phyloP scores from a whole-genome alignment of 2,888 invertebrate genomes.

The Carabus problematicus region DNA sequence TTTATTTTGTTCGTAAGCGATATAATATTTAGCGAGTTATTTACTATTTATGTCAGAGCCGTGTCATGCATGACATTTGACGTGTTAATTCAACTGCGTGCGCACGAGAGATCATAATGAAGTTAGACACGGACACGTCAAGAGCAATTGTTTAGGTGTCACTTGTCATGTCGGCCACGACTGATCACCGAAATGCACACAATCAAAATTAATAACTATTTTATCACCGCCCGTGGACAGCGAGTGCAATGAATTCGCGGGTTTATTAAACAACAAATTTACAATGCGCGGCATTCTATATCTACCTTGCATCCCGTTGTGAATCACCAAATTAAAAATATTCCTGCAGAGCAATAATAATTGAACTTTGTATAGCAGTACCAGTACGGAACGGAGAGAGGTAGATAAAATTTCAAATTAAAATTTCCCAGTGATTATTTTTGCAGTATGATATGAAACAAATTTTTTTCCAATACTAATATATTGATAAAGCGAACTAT shows the following conservation, averaged over 20 bases:
- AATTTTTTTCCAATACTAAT: too few relatives aligned
- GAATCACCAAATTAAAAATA: too few relatives aligned
- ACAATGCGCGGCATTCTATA: too few relatives aligned
- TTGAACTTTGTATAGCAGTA: too few relatives aligned
- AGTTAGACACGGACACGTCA: conserved; percentile 37
- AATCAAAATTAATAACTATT: conserved; percentile 42
- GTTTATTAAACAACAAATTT: too few relatives aligned
- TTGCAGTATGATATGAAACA: too few relatives aligned
- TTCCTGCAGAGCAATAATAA: too few relatives aligned
- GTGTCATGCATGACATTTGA: conserved; percentile 33
- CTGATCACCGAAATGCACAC: conserved; percentile 22
- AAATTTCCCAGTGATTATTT: too few relatives aligned
- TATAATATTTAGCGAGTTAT: conserved; percentile 40
- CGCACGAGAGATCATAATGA: conserved; percentile 28
- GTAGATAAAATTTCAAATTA: too few relatives aligned
- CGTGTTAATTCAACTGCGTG: conserved; percentile 32
- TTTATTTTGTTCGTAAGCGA: conserved; percentile 24
- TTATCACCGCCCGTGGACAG: conserved; percentile 36
- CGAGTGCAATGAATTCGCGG: not conserved
- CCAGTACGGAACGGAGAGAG: too few relatives aligned
- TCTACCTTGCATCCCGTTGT: too few relatives aligned
- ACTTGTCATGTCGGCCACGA: conserved; percentile 22
- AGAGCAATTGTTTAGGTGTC: conserved; percentile 40
- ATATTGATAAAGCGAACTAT: too few relatives aligned
- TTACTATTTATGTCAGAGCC: conserved; percentile 37